Evolutionary conservation across 2,113 vertebrate species (phyloP).

Genomic region (Coptodon rendalli): DNA sequence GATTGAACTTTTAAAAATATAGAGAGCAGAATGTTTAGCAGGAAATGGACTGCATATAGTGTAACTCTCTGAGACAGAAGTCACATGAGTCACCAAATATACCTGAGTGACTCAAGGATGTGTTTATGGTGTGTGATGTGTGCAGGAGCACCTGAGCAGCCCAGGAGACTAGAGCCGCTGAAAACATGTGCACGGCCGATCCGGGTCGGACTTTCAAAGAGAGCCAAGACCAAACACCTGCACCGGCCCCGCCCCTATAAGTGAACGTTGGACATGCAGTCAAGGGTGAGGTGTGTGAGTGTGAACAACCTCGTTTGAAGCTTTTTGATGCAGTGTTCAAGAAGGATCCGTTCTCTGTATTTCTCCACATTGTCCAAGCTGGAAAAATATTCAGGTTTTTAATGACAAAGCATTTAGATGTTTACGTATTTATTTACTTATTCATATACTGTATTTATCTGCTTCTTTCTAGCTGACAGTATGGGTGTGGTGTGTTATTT

Average conservation of each 20-base stretch:
- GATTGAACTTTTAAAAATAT: not conserved
- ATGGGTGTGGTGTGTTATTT: not conserved
- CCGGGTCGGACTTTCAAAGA: slow-evolving; percentile 87
- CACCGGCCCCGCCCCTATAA: slow-evolving; percentile 80
- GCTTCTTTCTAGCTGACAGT: not conserved
- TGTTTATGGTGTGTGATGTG: not conserved
- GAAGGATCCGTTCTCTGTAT: not conserved
- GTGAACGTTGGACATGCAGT: slow-evolving; percentile 6
- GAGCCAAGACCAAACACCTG: slow-evolving; percentile 78
- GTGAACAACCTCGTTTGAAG: not conserved
- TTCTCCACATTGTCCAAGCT: not conserved
- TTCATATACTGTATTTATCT: not conserved
- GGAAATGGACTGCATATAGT: not conserved
- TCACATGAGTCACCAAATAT: not conserved
- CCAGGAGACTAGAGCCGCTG: slow-evolving; percentile 81
- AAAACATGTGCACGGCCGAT: slow-evolving; percentile 84
- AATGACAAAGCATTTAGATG: not conserved
- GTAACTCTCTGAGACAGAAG: not conserved
- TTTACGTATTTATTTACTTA: not conserved
- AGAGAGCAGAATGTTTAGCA: not conserved
- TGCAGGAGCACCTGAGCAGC: slow-evolving; percentile 65
- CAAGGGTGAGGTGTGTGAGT: not conserved
- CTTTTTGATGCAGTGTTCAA: not conserved
- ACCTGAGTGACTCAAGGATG: not conserved
- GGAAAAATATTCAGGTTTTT: not conserved